These are phyloP conservation scores for Aspiorhynchus laticeps DNA, from an alignment of 2,113 vertebrate genomes.

Conservation along the genomic window DNA sequence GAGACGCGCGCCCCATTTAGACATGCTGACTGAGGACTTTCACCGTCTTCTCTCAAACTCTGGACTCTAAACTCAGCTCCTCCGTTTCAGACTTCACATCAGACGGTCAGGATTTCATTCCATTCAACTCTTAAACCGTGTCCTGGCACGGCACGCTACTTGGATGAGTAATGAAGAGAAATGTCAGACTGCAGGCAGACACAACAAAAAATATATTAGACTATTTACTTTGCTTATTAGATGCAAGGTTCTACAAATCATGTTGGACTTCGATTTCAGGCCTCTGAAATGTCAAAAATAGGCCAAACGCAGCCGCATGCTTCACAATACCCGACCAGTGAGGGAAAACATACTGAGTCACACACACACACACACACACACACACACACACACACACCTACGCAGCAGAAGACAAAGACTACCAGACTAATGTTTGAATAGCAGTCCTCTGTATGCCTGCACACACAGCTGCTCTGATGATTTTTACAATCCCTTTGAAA, in stretches of 20 bases:
- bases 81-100: constrained; percentile 7
- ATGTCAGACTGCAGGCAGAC: background rate
- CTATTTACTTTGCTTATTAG: constrained; percentile 1
- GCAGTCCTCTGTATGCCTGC: background rate
- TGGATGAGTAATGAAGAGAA: constrained; percentile 1
- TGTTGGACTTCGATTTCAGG: background rate
- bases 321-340: background rate
- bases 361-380: constrained; percentile 7
- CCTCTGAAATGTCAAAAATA: background rate
- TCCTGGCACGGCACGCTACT: background rate
- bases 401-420: background rate
- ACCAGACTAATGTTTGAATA: background rate
- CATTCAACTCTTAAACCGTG: constrained; percentile 6
- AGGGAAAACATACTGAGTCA: background rate
- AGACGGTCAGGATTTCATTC: constrained; percentile 10
- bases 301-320: background rate
- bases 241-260: background rate
- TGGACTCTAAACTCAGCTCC: constrained; percentile 19
- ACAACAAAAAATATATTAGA: background rate
- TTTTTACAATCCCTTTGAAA: background rate
- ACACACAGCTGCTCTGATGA: background rate
- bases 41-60: constrained; percentile 6
- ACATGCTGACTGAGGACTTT: constrained; percentile 46
- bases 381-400: background rate
- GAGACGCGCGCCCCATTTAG: constrained; percentile 39